phyloP scores from a whole-genome alignment of 1,140 invertebrate genomes.

The Asobara japonica region DNA sequence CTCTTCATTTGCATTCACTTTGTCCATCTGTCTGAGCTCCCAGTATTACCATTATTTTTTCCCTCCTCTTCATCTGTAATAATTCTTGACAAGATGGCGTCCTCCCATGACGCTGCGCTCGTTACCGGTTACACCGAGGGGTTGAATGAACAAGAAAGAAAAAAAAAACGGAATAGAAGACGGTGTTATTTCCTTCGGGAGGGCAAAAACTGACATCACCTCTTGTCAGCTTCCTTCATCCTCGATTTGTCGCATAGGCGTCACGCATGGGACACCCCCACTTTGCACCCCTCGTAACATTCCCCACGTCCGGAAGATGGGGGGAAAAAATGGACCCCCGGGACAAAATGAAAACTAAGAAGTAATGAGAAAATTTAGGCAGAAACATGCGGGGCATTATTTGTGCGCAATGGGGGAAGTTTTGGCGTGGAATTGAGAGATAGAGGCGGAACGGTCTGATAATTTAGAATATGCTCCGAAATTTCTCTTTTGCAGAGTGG shows the following conservation, averaged over 20 bases:
- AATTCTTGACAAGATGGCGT: slow-evolving; percentile 9
- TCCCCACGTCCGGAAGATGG: slow-evolving; percentile 21
- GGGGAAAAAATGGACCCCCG: not conserved
- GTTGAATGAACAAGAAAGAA: not conserved
- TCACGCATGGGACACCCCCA: not conserved
- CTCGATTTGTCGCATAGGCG: slow-evolving; percentile 5
- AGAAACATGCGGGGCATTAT: not conserved
- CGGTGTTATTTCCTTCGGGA: slow-evolving; percentile 5
- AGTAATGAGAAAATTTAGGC: not conserved
- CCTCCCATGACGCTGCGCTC: not conserved
- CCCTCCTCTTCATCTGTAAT: not conserved
- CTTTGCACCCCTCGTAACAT: not conserved
- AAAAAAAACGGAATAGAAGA: not conserved
- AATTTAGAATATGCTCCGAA: too few relatives aligned
- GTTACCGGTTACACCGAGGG: slow-evolving; percentile 7
- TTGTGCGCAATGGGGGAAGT: not conserved
- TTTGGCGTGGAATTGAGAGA: too few relatives aligned
- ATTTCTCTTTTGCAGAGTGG: too few relatives aligned
- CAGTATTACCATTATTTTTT: not conserved
- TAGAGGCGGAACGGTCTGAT: too few relatives aligned
- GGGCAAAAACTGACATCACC: not conserved
- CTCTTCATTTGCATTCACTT: slow-evolving; percentile 6
- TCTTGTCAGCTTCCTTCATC: not conserved
- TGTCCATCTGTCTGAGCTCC: not conserved
- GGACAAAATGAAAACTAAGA: slow-evolving; percentile 6